Percentiles rank a stretch among this genome's conserved stretches.
Evolutionary conservation across 1,140 invertebrate species (phyloP).

Genomic region (Hyphantria cunea): DNA sequence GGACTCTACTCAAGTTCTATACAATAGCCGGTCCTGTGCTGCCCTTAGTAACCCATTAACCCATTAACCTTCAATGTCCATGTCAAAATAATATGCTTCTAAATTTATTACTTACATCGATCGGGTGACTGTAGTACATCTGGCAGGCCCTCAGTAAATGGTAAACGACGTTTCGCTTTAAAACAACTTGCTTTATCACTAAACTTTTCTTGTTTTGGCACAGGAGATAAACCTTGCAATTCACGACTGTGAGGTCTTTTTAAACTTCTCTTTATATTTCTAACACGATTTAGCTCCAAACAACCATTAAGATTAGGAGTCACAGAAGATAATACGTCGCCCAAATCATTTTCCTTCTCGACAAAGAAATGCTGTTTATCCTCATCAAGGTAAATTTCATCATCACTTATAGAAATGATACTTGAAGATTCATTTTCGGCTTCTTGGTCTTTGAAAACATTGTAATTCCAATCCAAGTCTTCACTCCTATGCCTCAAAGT

Average conservation of each 20-base stretch:
- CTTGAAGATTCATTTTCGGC: slow-evolving; percentile 20
- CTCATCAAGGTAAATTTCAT: slow-evolving; percentile 31
- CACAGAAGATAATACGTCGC: slow-evolving; percentile 26
- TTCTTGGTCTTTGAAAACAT: slow-evolving; percentile 49
- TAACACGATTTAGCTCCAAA: slow-evolving; percentile 49
- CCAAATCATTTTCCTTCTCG: slow-evolving; percentile 31
- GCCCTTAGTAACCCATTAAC: too few species aligned
- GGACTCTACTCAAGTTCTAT: too few species aligned
- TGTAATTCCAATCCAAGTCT: slow-evolving; percentile 49
- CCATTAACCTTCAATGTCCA: too few species aligned
- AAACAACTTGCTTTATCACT: slow-evolving; percentile 45
- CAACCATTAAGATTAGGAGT: slow-evolving; percentile 42
- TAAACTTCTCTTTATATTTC: slow-evolving; percentile 65
- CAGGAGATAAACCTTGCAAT: slow-evolving; percentile 57
- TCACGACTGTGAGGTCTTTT: slow-evolving; percentile 68
- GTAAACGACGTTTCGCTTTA: slow-evolving; percentile 42
- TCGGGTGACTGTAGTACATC: slow-evolving; percentile 40
- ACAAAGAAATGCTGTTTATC: slow-evolving; percentile 27
- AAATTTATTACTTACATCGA: slow-evolving; percentile 42
- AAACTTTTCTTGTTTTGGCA: slow-evolving; percentile 18
- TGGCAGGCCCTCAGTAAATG: slow-evolving; percentile 36
- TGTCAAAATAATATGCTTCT: too few species aligned
- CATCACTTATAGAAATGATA: slow-evolving; percentile 48
- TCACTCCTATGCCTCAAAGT: slow-evolving; percentile 50
- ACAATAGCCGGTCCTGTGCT: too few species aligned